Base-by-base conservation (phyloP, 92 coral and sea anemone genomes). In the Zoanthus sociatus region DNA sequence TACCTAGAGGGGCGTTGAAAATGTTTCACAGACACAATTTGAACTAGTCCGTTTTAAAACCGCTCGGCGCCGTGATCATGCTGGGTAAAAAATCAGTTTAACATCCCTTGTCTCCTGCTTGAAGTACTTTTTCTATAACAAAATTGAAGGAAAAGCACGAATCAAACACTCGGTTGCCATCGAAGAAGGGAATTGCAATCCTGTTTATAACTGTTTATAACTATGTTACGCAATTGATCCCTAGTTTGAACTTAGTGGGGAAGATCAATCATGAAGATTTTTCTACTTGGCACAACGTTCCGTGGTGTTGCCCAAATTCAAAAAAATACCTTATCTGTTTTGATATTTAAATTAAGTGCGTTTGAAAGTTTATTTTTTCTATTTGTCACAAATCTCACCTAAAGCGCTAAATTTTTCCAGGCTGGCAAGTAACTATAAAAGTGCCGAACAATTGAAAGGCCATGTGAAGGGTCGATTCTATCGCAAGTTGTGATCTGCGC, bases 381-480 rank as follows among this genome's bases (percentile, higher is more conserved):
- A 4, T 77, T 66, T 81, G 63, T 11, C 18, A 66, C 12, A 44
- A 20, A 46, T 26, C 82, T 77, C 26, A 46, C 67, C 46, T 16
- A 13, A 20, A 75, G 13, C 50, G n/a, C 64, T 7, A 54, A 21
- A 48, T 16, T 75, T 44, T 46, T 7, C 31, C 4, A 20, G 85
- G 60, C 42, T 58, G 85, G 60, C 75, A 81, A 18, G 45, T 30
- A 55, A 54, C 85, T 66, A 66, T 66, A 26, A 58, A 66, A 66
- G 85, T 44, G 75, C 75, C 85, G 85, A 81, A 81, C 61, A 81
- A 64, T 81, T 69, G 73, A 66, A 17, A 81, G 76, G 85, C 85
- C 85, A 46, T 81, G 13, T 69, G 75, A 81, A 81, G 66, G 85
- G 85, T 81, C 85, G 76, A 64, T 81, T 64, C 85, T 81, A 81